Percentiles rank a stretch among this genome's conserved stretches.
These are phyloP conservation scores for Stratiomys singularior DNA, from an alignment of 2,888 invertebrate genomes.

Conservation along the genomic window DNA sequence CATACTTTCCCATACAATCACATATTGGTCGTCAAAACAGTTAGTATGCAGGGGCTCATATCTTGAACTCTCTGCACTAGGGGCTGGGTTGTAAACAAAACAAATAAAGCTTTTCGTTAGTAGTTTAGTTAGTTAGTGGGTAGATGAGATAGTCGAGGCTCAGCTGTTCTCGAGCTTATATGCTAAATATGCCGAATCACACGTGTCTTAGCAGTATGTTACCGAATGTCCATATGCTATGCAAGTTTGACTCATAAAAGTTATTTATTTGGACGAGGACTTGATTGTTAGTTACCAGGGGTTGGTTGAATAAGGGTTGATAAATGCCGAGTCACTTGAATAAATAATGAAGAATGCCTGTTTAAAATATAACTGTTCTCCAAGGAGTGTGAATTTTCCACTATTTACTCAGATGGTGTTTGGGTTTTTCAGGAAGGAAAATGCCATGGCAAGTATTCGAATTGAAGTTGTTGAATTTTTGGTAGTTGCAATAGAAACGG, in stretches of 20 bases:
- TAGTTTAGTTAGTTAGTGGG: not conserved
- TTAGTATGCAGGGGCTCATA: not conserved
- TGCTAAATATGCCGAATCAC: slow-evolving; percentile 11
- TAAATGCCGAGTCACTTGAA: too few relatives aligned
- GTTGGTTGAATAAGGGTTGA: too few relatives aligned
- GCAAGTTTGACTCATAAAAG: not conserved
- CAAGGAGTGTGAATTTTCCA: too few relatives aligned
- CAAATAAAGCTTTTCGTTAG: slow-evolving; percentile 35
- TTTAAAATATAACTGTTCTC: too few relatives aligned
- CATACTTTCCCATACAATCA: not conserved
- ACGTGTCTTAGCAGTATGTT: not conserved
- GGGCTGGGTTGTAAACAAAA: slow-evolving; percentile 28
- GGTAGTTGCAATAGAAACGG: too few relatives aligned
- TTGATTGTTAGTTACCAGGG: not conserved
- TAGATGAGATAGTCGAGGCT: not conserved
- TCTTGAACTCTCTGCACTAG: not conserved
- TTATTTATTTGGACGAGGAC: not conserved
- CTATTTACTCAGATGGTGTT: too few relatives aligned
- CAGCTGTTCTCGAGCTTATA: not conserved
- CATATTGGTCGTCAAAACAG: not conserved
- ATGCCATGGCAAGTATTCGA: too few relatives aligned
- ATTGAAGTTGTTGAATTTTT: too few relatives aligned
- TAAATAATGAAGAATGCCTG: too few relatives aligned
- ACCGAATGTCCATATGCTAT: slow-evolving; percentile 17
- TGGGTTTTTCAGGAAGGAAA: too few relatives aligned